Base-by-base conservation (phyloP, 2,113 vertebrate species). In the Amblyornis subalaris region DNA sequence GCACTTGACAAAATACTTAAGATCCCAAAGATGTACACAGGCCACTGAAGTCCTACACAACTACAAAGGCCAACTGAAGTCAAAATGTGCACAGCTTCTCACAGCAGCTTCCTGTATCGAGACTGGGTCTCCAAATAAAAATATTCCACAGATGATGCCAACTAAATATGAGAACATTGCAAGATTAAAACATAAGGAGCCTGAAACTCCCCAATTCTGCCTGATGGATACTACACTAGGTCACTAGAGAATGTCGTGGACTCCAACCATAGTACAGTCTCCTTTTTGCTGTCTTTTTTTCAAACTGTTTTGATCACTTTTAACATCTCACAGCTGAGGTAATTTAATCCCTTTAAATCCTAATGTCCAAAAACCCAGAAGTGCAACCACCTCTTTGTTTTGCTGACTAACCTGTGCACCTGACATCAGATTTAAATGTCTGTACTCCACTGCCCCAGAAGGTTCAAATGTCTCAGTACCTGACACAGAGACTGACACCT, bases 161-260 rank as follows among this genome's bases (percentile, higher is more conserved):
- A 67, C 3, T 50, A 55, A 61, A 24, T 9, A 66, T 7, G 26
- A 58, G 88, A 67, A 44, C 24, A 89, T 1, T 44, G 12, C 5
- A 8, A 67, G 20, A 90, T 13, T 77, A 31, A 44, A 80, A 77
- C 9, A 57, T 0, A 1, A 51, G 7, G 13, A 81, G 14, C 20
- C 40, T 28, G 26, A 73, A 86, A 80, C 6, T 51, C 23, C 10
- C 6, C 10, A 81, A 40, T 72, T 81, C 38, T 69, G 38, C n/a
- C 51, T 50, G 29, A 67, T 0, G 0, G 36, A n/a, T 45, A 54
- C 25, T 40, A n/a, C 11, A 21, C 29, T 16, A 61, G 13, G 28
- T 66, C 64, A 70, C 22, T 14, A 44, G 7, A 69, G 17, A 74
- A 45, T 40, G 44, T 15, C 0, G 4, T 11, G 22, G 36, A 74